These are phyloP conservation scores for Oligia latruncula DNA, from an alignment of 2,888 invertebrate species.

Conservation along the genomic window DNA sequence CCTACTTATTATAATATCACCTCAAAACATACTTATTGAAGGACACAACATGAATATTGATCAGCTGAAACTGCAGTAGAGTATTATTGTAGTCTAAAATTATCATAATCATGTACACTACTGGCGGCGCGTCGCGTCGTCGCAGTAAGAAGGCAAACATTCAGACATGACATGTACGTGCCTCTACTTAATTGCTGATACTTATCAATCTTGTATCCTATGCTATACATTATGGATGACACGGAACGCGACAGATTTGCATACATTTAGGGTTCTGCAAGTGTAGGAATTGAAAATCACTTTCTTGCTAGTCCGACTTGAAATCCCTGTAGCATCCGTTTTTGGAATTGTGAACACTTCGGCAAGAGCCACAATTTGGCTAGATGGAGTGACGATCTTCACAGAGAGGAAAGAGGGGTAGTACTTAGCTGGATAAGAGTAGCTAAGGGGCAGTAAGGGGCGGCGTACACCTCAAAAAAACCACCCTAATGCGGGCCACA, in stretches of 20 bases:
- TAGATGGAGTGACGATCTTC: neutral
- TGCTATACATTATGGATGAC: constrained; percentile 46
- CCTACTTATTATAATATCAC: constrained; percentile 15
- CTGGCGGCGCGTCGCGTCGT: neutral
- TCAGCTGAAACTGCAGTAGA: constrained; percentile 45
- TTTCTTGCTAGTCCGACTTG: constrained; percentile 27
- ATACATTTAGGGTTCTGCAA: constrained; percentile 35
- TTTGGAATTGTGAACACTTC: neutral
- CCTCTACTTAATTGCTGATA: constrained; percentile 52
- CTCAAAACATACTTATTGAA: constrained; percentile 49
- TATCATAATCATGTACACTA: constrained; percentile 59
- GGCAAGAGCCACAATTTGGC: neutral
- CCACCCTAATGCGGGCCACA: no score
- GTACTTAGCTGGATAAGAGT: no score
- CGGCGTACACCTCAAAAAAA: neutral
- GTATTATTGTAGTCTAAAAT: constrained; percentile 49
- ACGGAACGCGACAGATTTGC: constrained; percentile 33
- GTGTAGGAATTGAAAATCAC: constrained; percentile 36
- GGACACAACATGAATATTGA: constrained; percentile 52
- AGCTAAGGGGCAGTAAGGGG: neutral
- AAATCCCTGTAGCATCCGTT: neutral
- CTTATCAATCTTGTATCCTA: constrained; percentile 52
- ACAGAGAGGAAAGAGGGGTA: neutral
- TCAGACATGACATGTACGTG: constrained; percentile 56
- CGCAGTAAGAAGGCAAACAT: constrained; percentile 49